phyloP scores from a whole-genome alignment of 2,113 vertebrate genomes.

The Cathartes aura region DNA sequence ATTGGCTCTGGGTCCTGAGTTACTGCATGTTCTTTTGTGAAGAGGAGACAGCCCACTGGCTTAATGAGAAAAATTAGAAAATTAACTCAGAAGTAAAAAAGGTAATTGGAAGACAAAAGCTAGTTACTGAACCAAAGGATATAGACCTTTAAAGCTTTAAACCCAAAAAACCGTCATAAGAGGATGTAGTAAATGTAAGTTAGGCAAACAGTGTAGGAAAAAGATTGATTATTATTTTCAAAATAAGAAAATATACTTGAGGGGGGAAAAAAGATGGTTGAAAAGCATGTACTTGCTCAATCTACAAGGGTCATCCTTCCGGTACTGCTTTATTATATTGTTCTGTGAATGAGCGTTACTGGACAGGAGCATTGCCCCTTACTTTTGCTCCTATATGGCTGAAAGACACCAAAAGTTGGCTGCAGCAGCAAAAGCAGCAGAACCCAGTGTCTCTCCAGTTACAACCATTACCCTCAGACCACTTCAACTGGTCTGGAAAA shows the following conservation, averaged over 20 bases:
- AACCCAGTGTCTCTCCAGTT: background rate
- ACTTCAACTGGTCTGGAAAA: background rate
- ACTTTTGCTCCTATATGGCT: background rate
- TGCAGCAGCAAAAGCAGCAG: background rate
- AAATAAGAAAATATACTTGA: background rate
- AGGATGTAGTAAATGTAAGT: background rate
- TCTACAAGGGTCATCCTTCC: background rate
- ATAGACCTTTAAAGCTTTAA: background rate
- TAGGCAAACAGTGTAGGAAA: background rate
- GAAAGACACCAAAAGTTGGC: background rate
- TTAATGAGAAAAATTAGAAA: background rate
- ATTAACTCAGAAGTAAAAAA: background rate
- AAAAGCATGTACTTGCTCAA: background rate
- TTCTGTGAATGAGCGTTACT: background rate
- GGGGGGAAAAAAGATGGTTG: rapidly evolving
- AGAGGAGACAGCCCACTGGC: background rate
- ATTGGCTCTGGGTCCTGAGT: background rate
- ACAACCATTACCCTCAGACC: background rate
- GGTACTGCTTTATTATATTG: background rate
- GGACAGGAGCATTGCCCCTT: background rate
- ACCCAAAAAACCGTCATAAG: background rate
- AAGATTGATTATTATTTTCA: background rate
- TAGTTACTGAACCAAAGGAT: background rate
- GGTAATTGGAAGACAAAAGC: background rate
- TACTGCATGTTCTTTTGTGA: background rate